Conservation (phyloP, 2,797 vertebrate genomes). For the Monodelphis domestica region DNA sequence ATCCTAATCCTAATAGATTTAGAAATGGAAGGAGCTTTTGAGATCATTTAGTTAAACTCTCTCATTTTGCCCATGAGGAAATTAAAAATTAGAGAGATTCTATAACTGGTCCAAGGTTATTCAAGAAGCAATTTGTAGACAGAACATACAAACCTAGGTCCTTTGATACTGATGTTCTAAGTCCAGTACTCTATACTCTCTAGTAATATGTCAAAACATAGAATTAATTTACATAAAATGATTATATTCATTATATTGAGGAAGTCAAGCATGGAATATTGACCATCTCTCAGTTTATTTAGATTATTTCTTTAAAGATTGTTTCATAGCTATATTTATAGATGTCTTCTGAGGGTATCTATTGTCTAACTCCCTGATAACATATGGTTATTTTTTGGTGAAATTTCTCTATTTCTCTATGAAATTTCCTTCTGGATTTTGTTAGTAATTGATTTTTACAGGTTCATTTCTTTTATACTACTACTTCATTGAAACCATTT, state of each 20-base stretch:
- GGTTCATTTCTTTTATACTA: not conserved
- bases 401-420: not conserved
- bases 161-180: not conserved
- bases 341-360: not conserved
- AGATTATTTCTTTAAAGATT: not conserved
- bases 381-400: not conserved
- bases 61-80: not conserved
- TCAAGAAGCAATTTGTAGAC: not conserved
- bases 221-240: not conserved
- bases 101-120: not conserved
- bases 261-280: not conserved
- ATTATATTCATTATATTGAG: not conserved
- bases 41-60: not conserved
- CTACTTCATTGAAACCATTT: not conserved
- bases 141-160: not conserved
- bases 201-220: not conserved
- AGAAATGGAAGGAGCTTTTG: not conserved
- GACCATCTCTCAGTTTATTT: not conserved
- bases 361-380: not conserved
- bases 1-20: not conserved
- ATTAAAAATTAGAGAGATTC: not conserved
- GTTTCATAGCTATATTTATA: not conserved
- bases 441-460: not conserved
- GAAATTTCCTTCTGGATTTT: not conserved
- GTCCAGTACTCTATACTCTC: not conserved